A percentile compares a stretch with the other conserved stretches of the same genome.
Evolutionary conservation across 2,888 invertebrate genomes (phyloP).

Genomic region (Ichneumoninae sp.): DNA sequence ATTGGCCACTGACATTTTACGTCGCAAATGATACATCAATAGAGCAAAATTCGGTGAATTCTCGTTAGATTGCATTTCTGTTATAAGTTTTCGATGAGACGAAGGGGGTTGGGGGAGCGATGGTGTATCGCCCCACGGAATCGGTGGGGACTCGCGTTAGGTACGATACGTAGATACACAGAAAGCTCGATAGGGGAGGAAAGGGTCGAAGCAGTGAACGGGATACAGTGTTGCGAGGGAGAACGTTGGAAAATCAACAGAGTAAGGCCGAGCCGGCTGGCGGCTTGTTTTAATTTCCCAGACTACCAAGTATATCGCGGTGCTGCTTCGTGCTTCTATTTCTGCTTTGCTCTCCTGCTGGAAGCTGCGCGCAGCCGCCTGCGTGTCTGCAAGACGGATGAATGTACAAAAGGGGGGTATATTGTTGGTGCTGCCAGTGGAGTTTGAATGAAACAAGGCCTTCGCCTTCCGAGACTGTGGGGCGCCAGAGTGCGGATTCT

Average conservation of each 20-base stretch:
- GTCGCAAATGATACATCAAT: too few species aligned
- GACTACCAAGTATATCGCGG: conserved; percentile 74
- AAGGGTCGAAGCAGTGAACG: conserved; percentile 12
- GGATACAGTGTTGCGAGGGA: conserved; percentile 34
- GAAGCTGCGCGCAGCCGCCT: conserved; percentile 18
- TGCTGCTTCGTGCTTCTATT: conserved; percentile 39
- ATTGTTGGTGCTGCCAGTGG: neutral
- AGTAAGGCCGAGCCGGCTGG: conserved; percentile 77
- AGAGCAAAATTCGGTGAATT: neutral
- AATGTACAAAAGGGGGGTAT: conserved; percentile 15
- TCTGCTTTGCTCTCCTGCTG: conserved; percentile 22
- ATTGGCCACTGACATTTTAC: too few species aligned
- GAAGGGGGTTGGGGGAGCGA: neutral
- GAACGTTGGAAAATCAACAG: conserved; percentile 68
- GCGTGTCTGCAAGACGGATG: conserved; percentile 42
- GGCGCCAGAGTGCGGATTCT: too few species aligned
- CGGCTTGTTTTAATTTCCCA: conserved; percentile 82
- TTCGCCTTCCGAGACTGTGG: too few species aligned
- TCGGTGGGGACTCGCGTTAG: neutral
- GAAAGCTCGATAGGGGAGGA: neutral
- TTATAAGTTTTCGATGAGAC: neutral
- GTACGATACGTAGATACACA: neutral
- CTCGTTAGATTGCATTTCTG: neutral
- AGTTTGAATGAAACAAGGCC: neutral
- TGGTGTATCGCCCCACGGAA: neutral